Evolutionary conservation across 2,888 invertebrate genomes (phyloP), one percentile per base, ranked within the genome.

Genomic region (Sylvicola cinctus): DNA sequence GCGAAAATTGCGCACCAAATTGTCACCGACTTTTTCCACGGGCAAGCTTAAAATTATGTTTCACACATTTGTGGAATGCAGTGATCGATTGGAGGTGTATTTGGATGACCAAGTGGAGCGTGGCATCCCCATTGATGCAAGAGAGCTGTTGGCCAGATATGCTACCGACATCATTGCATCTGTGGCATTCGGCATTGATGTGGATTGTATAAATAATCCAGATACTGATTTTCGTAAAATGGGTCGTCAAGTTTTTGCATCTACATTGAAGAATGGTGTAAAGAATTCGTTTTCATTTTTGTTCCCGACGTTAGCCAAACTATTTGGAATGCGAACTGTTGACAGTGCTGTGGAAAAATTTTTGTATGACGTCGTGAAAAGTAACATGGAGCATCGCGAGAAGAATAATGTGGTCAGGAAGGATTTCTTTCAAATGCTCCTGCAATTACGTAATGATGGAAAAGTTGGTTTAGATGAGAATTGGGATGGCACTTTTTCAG

Each of bases 21-120:
- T 73, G 46, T 64, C 70, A 2, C 66, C 71, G 1, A 62, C 66
- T n/a, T n/a, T n/a, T n/a, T n/a, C n/a, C n/a, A n/a, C n/a, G n/a
- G n/a, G n/a, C n/a, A n/a, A n/a, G n/a, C n/a, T n/a, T n/a, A n/a
- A n/a, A n/a, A n/a, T n/a, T n/a, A n/a, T n/a, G n/a, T n/a, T n/a
- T n/a, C n/a, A 0, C 1, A 58, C 66, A 3, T 60, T 70, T 13
- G 55, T 62, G 32, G 52, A 61, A 12, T 63, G 67, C 35, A 63
- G 64, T 0, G 47, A 58, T 16, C 55, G 63, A 38, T 60, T 68
- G 39, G 44, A 56, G 3, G 45, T 46, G 10, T 58, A 60, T 31
- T 52, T 60, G 2, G 52, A 58, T 13, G 43, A 48, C n/a, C 38
- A 52, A 7, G 42, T 54, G 10, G 45, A 46, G 2, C 51, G 50